phyloP scores from a whole-genome alignment of 1,140 invertebrate genomes.

The Meloidogyne exigua region DNA sequence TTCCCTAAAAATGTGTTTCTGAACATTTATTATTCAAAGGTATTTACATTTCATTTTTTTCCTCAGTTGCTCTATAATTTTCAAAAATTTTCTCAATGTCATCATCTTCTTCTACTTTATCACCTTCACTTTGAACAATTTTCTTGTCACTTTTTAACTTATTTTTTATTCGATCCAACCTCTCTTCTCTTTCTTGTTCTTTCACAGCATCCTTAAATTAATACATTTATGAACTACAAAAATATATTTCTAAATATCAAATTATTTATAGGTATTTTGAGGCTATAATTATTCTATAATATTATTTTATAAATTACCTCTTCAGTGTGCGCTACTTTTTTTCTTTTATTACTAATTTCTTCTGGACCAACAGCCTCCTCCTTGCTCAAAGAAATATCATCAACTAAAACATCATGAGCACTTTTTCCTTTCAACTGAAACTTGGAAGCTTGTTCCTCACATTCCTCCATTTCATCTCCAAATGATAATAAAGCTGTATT shows the following conservation, averaged over 20 bases:
- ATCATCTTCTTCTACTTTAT: conserved; percentile 36
- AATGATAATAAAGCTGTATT: conserved; percentile 94
- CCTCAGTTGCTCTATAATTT: conserved; percentile 38
- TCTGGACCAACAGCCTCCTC: conserved; percentile 50
- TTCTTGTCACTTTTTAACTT: conserved; percentile 40
- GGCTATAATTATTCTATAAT: too few species aligned
- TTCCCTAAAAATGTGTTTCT: conserved; percentile 44
- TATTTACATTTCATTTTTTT: conserved; percentile 37
- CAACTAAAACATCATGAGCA: conserved; percentile 84
- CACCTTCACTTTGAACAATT: conserved; percentile 25
- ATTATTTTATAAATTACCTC: conserved; percentile 15
- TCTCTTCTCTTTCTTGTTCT: conserved; percentile 33
- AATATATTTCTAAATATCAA: too few species aligned
- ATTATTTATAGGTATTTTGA: not conserved
- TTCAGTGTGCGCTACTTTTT: conserved; percentile 19
- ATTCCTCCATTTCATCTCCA: conserved; percentile 94
- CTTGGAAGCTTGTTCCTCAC: conserved; percentile 79
- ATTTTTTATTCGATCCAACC: conserved; percentile 36
- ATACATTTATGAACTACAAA: too few species aligned
- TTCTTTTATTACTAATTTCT: conserved; percentile 46
- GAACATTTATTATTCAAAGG: not conserved
- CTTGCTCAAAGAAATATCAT: conserved; percentile 77
- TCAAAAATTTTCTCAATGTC: conserved; percentile 48
- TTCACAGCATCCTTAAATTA: not conserved
- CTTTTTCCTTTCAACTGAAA: conserved; percentile 64